Conservation (phyloP, 2,797 vertebrate species). For the Scolopax bukidnonensis region DNA sequence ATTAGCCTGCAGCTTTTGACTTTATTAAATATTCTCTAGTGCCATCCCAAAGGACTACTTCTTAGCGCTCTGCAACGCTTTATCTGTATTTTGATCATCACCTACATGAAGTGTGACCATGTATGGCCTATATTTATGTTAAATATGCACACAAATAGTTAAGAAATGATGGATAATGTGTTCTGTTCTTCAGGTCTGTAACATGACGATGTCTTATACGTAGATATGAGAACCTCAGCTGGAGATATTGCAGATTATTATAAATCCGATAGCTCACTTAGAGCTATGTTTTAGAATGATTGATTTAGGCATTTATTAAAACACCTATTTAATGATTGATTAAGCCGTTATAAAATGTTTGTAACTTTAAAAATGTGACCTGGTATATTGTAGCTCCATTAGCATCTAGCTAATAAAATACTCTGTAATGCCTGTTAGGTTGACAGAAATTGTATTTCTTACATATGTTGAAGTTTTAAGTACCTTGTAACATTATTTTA, state of each 20-base stretch:
- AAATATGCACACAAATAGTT: not conserved
- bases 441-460: not conserved
- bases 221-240: not conserved
- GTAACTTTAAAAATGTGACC: conserved; percentile 7
- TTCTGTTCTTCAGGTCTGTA: not conserved
- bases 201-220: not conserved
- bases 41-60: conserved; percentile 30
- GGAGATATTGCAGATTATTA: not conserved
- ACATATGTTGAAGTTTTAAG: not conserved
- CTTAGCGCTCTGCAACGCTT: not conserved
- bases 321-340: conserved; percentile 32
- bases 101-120: not conserved
- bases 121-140: not conserved
- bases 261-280: not conserved
- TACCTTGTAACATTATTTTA: not conserved
- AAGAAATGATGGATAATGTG: not conserved
- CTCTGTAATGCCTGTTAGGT: not conserved
- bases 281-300: not conserved
- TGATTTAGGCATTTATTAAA: conserved; percentile 31
- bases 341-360: conserved; percentile 38
- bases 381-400: not conserved
- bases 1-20: conserved; percentile 64
- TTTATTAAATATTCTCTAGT: conserved; percentile 65
- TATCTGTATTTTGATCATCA: conserved; percentile 23
- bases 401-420: conserved; percentile 26